Evolutionary conservation across 2,888 invertebrate species (phyloP), one percentile per base, ranked within the genome.

Genomic region (Heliconius aoede): DNA sequence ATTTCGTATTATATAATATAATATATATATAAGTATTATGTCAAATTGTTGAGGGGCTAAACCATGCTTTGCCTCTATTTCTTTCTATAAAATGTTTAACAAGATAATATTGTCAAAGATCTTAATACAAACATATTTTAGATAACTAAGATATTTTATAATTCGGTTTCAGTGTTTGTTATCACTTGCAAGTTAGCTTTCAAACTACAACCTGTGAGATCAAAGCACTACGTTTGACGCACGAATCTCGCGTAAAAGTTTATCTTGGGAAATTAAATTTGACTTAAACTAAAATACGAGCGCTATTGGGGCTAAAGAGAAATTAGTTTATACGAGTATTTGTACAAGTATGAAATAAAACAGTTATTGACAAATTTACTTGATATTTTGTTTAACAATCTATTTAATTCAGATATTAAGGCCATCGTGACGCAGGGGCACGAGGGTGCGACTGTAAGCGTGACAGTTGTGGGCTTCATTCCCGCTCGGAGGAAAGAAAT

Each of bases 261-360:
- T 55, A 55, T 55, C n/a, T 55, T 55, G n/a, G n/a, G n/a, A 55
- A 55, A n/a, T 64, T 21, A 32, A 64, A 64, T 30, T 64, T 32
- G 11, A 64, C n/a, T 32, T 64, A n/a, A 30, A 64, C 62, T 62
- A 62, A 62, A 64, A 64, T 32, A 32, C 62, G 4, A 64, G 8
- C 28, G 21, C 4, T 64, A 21, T 32, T 64, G 32, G 32, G 11
- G 21, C 21, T 8, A 30, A 28, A 62, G 8, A 21, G 62, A 62
- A 30, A 28, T 62, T 32, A 4, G 60, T 15, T 13, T 60, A 26
- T 60, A 46, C 21, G 21, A 46, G 21, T 46, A 60, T 60, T 60
- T 60, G 60, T 60, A 5, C 15, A 60, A 60, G 5, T 60, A 60
- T 24, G 9, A 58, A 58, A 24, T 26, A 60, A 60, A 24, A 60